phyloP scores from a whole-genome alignment of 1,140 invertebrate species.

The Paramacrobiotus metropolitanus region DNA sequence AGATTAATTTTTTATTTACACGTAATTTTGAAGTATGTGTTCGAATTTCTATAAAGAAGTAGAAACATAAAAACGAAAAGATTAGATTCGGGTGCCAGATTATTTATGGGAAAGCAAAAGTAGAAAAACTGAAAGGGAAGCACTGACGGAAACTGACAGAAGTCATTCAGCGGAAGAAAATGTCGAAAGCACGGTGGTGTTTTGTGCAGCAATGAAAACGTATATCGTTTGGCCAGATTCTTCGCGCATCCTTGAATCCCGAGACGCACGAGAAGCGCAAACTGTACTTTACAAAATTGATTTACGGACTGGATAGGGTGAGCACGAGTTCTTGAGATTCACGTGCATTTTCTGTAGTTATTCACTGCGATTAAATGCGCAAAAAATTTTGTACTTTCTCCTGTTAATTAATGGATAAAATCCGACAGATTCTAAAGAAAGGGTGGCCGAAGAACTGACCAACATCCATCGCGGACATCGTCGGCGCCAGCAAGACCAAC shows the following conservation, averaged over 20 bases:
- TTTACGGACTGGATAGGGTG: constrained; percentile 89
- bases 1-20: no score
- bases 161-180: no score
- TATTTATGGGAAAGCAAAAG: no score
- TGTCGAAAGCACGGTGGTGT: no score
- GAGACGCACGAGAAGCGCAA: constrained; percentile 69
- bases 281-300: constrained; percentile 91
- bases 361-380: neutral
- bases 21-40: no score
- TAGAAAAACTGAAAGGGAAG: no score
- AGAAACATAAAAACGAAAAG: no score
- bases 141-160: no score
- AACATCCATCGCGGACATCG: constrained; percentile 93
- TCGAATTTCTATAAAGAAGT: no score
- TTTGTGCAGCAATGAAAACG: constrained; percentile 56
- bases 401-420: constrained; percentile 11
- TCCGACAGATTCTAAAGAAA: constrained; percentile 69
- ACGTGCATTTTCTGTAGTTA: neutral
- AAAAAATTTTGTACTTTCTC: neutral
- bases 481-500: constrained; percentile 93
- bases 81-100: no score
- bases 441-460: constrained; percentile 99
- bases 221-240: constrained; percentile 95
- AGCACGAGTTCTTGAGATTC: constrained; percentile 11
- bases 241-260: constrained; percentile 86